Evolutionary conservation across 1,140 invertebrate genomes (phyloP), one percentile per base, ranked within the genome.

Genomic region (Papilio machaon): DNA sequence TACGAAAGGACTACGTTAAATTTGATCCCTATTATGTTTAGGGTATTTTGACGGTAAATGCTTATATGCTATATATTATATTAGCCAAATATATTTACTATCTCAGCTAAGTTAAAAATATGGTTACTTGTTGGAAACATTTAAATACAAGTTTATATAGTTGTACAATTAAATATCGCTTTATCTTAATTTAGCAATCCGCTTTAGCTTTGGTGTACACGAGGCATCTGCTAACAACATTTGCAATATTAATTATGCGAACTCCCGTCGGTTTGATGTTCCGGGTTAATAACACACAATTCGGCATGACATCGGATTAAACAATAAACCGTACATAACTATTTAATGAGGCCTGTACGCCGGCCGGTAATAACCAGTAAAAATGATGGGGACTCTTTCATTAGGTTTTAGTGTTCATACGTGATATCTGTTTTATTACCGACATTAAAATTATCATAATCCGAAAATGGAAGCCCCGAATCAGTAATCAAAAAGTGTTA

Each of bases 241-340:
- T 94, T 93, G 89, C 90, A 93, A 92, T 92, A 94, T 93, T 93
- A 93, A 93, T 94, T 93, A 94, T 90, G 85, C 89, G 86, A 87
- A 83, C 84, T 85, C 74, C 85, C 85, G 85, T 81, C 79, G 81
- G 89, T 82, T 89, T 88, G 85, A 89, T 90, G 84, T 85, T 87
- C 80, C 85, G 85, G 87, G 87, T 88, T 92, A 91, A 91, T 90
- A 92, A 86, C 90, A 87, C 90, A 87, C 91, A 85, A 87, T 90
- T 86, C 85, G 75, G 85, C 81, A 87, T 88, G 80, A 84, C 82
- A 89, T 86, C 81, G 84, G 88, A 92, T 91, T 91, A 90, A 90
- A 89, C 86, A 90, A 91, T 91, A 90, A 85, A 85, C 83, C 81
- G 79, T 73, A 79, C 85, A 78, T 90, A 85, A 88, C 85, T 89